Evolutionary conservation across 2,797 vertebrate species (phyloP), one percentile per base, ranked within the genome.

Genomic region (Melanotaenia boesemani): DNA sequence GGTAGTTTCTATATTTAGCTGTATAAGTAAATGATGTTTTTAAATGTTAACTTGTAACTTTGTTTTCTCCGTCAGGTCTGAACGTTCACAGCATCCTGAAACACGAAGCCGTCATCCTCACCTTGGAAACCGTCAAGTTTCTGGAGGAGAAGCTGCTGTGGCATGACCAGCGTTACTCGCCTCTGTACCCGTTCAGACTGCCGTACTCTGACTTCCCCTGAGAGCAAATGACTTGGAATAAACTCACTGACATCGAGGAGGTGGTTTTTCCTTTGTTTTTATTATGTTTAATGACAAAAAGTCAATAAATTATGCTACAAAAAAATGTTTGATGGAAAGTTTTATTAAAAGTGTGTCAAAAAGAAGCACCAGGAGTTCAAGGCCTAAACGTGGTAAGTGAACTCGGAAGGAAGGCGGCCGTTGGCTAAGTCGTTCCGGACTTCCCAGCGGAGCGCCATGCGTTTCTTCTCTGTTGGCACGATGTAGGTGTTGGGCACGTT

Each of bases 61-160:
- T 24, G 18, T 44, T 8, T n/a, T 22, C 54, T 75, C 58, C 1
- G 0, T 56, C 91, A 97, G 96, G 96, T 61, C 92, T 97, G 58
- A 98, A 97, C 0, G 95, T 97, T 26, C 89, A 98, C 93, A 97
- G 96, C 86, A 89, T 98, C 85, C 88, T 98, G 79, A 98, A 98
- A 67, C 93, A 98, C 5, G 92, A 96, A 57, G 93, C 91, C 0
- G 37, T 98, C 60, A 80, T 98, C 70, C 94, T 98, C 24, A n/a
- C 96, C 0, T 67, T 97, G 85, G 91, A 92, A 3, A 89, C 96
- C 0, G 34, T 97, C 3, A 69, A 66, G 76, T 97, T 97, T 74
- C 89, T 98, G 81, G 97, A 98, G 75, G 77, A 95, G 26, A 97
- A 96, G 72, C 90, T 98, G 58, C 93, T 98, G 0, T 98, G 96